These are phyloP conservation scores for Halocynthia aurantium DNA, from an alignment of 23 tunicate species.

Conservation along the genomic window DNA sequence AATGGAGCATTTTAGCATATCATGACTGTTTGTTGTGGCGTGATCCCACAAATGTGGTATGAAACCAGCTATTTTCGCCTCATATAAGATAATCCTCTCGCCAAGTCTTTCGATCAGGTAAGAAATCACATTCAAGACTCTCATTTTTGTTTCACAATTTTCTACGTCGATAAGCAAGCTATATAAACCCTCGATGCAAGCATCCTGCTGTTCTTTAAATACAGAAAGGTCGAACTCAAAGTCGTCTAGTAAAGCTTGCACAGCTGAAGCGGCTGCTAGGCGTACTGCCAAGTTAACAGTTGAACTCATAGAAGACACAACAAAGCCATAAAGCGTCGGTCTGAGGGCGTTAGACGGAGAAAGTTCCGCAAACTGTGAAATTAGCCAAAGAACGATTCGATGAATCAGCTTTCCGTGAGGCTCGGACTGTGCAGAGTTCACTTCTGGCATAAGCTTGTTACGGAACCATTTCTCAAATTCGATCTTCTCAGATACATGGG, in stretches of 20 bases:
- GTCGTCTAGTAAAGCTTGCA: slow-evolving; percentile 61
- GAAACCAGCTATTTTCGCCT: slow-evolving; percentile 32
- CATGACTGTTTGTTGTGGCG: slow-evolving; percentile 48
- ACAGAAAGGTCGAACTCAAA: slow-evolving; percentile 42
- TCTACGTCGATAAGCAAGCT: slow-evolving; percentile 38
- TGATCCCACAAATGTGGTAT: slow-evolving; percentile 56
- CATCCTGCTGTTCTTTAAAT: slow-evolving; percentile 40
- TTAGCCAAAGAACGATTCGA: slow-evolving; percentile 68
- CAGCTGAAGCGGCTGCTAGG: slow-evolving; percentile 47
- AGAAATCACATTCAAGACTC: slow-evolving; percentile 63
- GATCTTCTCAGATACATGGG: slow-evolving; percentile 54
- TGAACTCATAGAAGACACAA: slow-evolving; percentile 37
- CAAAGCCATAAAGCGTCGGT: slow-evolving; percentile 33
- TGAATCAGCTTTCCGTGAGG: slow-evolving; percentile 57
- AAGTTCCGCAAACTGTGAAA: slow-evolving; percentile 58
- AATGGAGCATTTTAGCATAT: slow-evolving; percentile 65
- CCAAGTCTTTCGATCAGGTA: slow-evolving; percentile 69
- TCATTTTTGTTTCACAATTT: slow-evolving; percentile 69
- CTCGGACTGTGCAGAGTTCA: slow-evolving; percentile 30
- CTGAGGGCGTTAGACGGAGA: slow-evolving; percentile 35
- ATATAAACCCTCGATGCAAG: slow-evolving; percentile 56
- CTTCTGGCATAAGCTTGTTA: slow-evolving; percentile 37
- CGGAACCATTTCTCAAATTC: slow-evolving; percentile 70
- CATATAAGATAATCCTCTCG: slow-evolving; percentile 20
- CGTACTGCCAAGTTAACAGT: slow-evolving; percentile 71